Evolutionary conservation across 2,113 vertebrate species (phyloP).

Genomic region (Caretta caretta): DNA sequence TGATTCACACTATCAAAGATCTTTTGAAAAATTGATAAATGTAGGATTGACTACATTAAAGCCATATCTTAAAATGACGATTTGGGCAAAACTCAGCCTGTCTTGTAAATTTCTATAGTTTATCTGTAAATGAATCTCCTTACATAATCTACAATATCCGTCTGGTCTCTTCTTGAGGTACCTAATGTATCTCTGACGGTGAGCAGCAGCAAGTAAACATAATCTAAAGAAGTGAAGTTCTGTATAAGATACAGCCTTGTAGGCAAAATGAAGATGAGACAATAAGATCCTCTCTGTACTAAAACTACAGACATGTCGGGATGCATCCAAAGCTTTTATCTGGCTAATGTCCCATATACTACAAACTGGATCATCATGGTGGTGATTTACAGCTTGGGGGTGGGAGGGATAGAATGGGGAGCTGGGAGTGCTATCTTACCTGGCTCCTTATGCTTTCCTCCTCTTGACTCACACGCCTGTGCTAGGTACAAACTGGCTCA

Average conservation of each 20-base stretch:
- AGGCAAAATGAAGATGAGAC: neutral
- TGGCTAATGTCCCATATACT: neutral
- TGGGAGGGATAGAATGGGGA: rapidly evolving
- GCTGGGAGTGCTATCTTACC: neutral
- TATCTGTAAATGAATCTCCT: neutral
- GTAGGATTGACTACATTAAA: neutral
- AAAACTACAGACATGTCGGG: neutral
- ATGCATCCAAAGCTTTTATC: neutral
- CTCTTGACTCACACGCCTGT: neutral
- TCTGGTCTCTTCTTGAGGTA: neutral
- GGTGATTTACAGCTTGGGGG: rapidly evolving
- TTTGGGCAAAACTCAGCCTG: neutral
- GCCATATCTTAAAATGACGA: neutral
- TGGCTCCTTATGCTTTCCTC: neutral
- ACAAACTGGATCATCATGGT: neutral
- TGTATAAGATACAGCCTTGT: rapidly evolving
- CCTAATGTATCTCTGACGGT: neutral
- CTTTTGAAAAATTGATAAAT: neutral
- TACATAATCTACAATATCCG: rapidly evolving
- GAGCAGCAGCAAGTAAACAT: neutral
- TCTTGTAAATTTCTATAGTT: neutral
- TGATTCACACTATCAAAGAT: neutral
- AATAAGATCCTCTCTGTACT: neutral
- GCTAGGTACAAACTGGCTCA: neutral
- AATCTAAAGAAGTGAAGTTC: neutral